Conservation (phyloP, 2,113 vertebrate species). For the Todiramphus chloris region DNA sequence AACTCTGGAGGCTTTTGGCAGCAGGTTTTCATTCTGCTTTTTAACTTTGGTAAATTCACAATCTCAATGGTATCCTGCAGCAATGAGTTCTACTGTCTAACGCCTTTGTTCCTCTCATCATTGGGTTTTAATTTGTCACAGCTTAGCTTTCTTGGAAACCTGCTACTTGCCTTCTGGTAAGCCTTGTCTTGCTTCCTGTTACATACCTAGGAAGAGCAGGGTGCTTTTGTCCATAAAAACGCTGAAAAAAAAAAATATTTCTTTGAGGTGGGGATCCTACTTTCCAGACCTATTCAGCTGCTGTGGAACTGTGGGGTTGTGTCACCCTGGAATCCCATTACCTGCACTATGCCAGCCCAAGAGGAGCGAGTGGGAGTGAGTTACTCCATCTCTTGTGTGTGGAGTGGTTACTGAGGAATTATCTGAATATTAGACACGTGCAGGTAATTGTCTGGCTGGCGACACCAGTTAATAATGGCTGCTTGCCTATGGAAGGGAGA, state of each 20-base stretch:
- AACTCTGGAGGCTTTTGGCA: not conserved
- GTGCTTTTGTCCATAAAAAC: not conserved
- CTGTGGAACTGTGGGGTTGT: not conserved
- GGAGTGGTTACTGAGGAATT: not conserved
- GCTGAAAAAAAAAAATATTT: not conserved
- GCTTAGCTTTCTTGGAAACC: conserved; percentile 26
- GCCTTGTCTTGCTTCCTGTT: not conserved
- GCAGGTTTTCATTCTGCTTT: not conserved
- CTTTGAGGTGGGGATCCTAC: not conserved
- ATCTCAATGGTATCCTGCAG: not conserved
- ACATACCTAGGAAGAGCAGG: not conserved
- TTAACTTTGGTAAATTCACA: not conserved
- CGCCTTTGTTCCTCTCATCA: not conserved
- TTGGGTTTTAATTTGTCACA: conserved; percentile 45
- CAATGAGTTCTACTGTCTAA: not conserved
- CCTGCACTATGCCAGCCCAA: not conserved
- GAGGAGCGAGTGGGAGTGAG: not conserved
- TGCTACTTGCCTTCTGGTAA: not conserved
- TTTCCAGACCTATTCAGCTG: not conserved
- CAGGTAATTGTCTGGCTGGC: not conserved
- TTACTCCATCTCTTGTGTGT: not conserved
- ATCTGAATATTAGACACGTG: fast-evolving
- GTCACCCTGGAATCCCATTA: not conserved
- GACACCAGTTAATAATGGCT: not conserved
- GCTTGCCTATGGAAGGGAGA: not conserved